phyloP scores from a whole-genome alignment of 2,113 vertebrate genomes.

The western clawed frog (Xenopus tropicalis) region UCB_Xtro_10.0 CM004443.2:122318001-122318500 shows the following conservation, averaged over 20 bases:
- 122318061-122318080: slow-evolving; percentile 66
- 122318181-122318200: slow-evolving; percentile 71
- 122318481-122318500: too few species aligned
- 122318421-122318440: too few species aligned
- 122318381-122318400: too few species aligned
- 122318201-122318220: slow-evolving; percentile 67
- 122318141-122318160: slow-evolving; percentile 76
- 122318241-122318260: slow-evolving; percentile 63
- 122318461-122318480: too few species aligned
- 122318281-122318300: too few species aligned
- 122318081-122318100: slow-evolving; percentile 65
- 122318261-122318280: too few species aligned
- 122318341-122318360: too few species aligned
- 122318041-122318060: slow-evolving; percentile 68
- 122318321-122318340: too few species aligned
- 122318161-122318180: slow-evolving; percentile 77
- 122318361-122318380: too few species aligned
- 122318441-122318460: too few species aligned
- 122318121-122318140: slow-evolving; percentile 69
- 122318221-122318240: slow-evolving; percentile 79
- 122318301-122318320: too few species aligned
- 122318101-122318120: slow-evolving; percentile 63
- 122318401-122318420: too few species aligned
- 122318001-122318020: slow-evolving; percentile 74
- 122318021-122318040: slow-evolving; percentile 68